Evolutionary conservation across 2,888 invertebrate species (phyloP).

Genomic region (Penaeus monodon): DNA sequence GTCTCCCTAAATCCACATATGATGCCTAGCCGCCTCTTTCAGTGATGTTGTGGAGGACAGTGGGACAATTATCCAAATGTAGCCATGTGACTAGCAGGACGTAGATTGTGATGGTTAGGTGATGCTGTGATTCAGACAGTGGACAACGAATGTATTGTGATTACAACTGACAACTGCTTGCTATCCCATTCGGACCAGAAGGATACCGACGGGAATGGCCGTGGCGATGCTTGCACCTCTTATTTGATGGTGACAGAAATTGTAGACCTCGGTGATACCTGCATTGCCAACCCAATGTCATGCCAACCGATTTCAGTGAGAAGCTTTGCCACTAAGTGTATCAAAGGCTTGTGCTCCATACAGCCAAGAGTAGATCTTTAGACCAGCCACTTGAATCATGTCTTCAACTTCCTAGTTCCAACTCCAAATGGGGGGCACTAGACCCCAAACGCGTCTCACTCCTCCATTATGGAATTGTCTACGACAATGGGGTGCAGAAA

Average conservation of each 20-base stretch:
- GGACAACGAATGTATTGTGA: conserved; percentile 66
- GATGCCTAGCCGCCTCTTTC: conserved; percentile 71
- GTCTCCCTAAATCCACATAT: too few relatives aligned
- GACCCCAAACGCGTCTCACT: conserved; percentile 94
- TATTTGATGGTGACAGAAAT: conserved; percentile 92
- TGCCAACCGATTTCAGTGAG: conserved; percentile 87
- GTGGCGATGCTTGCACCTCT: conserved; percentile 87
- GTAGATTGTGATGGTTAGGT: conserved; percentile 81
- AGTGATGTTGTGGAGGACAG: conserved; percentile 87
- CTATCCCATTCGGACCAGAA: conserved; percentile 82
- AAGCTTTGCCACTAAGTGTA: background rate
- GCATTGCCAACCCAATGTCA: conserved; percentile 95
- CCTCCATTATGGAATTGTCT: conserved; percentile 95
- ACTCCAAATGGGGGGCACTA: conserved; percentile 88
- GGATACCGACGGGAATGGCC: conserved; percentile 81
- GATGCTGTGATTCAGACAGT: conserved; percentile 67
- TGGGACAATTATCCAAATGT: conserved; percentile 87
- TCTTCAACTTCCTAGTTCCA: conserved; percentile 72
- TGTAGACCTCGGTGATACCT: too few relatives aligned
- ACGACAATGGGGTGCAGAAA: conserved; percentile 90
- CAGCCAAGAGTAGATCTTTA: background rate
- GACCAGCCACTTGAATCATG: too few relatives aligned
- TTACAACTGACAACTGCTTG: conserved; percentile 72
- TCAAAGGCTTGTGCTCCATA: too few relatives aligned
- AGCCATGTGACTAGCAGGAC: conserved; percentile 88